Conservation (phyloP, 2,888 invertebrate species). For the Stenurella melanura region DNA sequence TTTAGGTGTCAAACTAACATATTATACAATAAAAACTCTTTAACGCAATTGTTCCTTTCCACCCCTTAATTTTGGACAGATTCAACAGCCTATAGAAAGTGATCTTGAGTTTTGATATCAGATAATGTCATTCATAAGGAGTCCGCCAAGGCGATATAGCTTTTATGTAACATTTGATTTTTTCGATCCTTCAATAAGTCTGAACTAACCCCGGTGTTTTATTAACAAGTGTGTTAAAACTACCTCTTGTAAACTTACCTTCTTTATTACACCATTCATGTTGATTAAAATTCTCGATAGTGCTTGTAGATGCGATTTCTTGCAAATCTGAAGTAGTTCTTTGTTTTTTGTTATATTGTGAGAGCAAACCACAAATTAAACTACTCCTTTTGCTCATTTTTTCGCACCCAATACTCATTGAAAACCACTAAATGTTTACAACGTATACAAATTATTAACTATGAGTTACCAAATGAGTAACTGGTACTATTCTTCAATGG, state of each 20-base stretch:
- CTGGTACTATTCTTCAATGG: background rate
- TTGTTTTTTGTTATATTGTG: constrained; percentile 7
- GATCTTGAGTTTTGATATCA: too few species aligned
- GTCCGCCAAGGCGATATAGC: too few species aligned
- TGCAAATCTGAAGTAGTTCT: background rate
- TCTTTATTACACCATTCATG: background rate
- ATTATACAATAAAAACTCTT: too few species aligned
- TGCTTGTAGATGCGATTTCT: background rate
- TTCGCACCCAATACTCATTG: background rate
- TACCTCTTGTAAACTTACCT: background rate
- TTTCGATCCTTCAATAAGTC: too few species aligned
- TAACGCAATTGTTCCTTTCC: too few species aligned
- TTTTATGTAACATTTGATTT: too few species aligned
- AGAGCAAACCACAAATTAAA: background rate
- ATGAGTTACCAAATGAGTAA: background rate
- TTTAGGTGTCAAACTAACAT: too few species aligned
- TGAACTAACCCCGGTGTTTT: background rate
- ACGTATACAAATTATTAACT: background rate
- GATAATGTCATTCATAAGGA: too few species aligned
- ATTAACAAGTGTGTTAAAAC: background rate
- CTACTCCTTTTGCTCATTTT: background rate
- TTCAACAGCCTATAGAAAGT: too few species aligned
- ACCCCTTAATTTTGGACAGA: too few species aligned
- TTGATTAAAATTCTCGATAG: background rate
- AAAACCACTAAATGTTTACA: background rate